These are phyloP conservation scores for Microctonus aethiopoides DNA, from an alignment of 2,888 invertebrate species.

Conservation along the genomic window DNA sequence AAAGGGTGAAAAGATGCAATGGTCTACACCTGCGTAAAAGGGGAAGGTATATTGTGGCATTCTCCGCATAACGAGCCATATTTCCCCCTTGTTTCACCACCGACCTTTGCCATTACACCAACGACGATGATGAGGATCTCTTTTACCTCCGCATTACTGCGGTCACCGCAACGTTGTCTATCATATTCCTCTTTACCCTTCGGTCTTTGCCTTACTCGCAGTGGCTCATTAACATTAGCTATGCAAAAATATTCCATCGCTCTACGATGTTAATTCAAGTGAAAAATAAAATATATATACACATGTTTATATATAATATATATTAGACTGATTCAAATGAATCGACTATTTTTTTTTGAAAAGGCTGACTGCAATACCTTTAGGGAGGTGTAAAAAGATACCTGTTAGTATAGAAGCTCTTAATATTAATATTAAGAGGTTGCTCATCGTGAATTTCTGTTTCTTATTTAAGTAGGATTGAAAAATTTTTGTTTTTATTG, in stretches of 20 bases:
- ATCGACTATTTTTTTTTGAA: no score
- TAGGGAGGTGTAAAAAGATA: no score
- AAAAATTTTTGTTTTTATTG: no score
- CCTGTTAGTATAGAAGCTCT: no score
- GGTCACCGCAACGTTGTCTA: constrained; percentile 7
- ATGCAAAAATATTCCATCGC: neutral
- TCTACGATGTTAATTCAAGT: neutral
- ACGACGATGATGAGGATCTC: constrained; percentile 38
- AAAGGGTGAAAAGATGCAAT: constrained; percentile 11
- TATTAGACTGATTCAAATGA: no score
- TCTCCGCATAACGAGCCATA: constrained; percentile 26
- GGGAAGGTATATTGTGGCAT: neutral
- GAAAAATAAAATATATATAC: no score
- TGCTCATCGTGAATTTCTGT: no score
- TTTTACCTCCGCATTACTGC: neutral
- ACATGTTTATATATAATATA: no score
- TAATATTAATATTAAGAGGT: no score
- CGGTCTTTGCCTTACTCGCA: neutral
- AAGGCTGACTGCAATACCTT: no score
- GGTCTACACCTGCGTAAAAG: constrained; percentile 29
- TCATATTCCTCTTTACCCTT: neutral
- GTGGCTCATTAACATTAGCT: neutral
- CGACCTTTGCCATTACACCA: constrained; percentile 34
- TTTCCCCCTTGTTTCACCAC: constrained; percentile 2
- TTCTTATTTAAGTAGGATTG: no score